Percentiles rank a stretch among this genome's conserved stretches.
Evolutionary conservation across 2,797 vertebrate genomes (phyloP).

Genomic region (Phylloscopus collybita): DNA sequence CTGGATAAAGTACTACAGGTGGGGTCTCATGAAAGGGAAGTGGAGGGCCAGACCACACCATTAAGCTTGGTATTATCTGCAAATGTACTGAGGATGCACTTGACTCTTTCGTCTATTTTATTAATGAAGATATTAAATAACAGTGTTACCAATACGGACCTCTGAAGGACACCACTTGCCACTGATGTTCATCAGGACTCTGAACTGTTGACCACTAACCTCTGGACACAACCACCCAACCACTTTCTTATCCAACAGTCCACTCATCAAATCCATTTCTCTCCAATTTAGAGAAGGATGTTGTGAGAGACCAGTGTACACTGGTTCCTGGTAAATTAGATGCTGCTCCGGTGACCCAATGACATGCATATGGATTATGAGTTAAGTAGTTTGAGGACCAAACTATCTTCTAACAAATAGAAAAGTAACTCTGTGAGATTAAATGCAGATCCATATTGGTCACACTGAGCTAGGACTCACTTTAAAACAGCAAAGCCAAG

Average conservation of each 20-base stretch:
- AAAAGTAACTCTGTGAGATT: not conserved
- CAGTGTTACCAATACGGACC: rapidly evolving
- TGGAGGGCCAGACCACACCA: not conserved
- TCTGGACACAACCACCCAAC: not conserved
- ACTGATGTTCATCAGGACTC: not conserved
- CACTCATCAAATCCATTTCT: not conserved
- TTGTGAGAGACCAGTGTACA: too few species aligned
- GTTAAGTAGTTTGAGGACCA: not conserved
- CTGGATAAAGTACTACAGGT: not conserved
- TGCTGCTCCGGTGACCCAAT: not conserved
- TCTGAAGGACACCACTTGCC: not conserved
- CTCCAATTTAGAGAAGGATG: not conserved
- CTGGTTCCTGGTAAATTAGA: not conserved
- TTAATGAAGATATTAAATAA: not conserved
- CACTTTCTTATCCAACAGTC: not conserved
- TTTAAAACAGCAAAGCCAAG: not conserved
- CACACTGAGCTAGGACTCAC: not conserved
- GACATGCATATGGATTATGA: not conserved
- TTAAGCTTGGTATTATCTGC: not conserved
- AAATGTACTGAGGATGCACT: not conserved
- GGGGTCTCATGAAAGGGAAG: not conserved
- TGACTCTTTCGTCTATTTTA: rapidly evolving
- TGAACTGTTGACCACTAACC: not conserved
- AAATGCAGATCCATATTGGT: not conserved
- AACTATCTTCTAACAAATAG: not conserved